Evolutionary conservation across 2,888 invertebrate species (phyloP).

Genomic region (Patella pellucida): DNA sequence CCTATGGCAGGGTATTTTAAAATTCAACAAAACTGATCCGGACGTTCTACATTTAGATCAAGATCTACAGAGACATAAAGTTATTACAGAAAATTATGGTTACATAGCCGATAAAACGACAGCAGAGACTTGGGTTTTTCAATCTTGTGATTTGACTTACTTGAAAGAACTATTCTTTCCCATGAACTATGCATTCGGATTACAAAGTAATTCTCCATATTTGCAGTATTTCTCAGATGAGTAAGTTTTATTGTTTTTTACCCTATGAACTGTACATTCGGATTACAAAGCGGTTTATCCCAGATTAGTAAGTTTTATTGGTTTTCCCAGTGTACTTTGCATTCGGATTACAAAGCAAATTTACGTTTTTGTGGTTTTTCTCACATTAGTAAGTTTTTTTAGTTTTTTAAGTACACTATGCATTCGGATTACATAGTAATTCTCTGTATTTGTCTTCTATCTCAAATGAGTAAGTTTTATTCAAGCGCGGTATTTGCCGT

Average conservation of each 20-base stretch:
- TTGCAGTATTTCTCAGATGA: conserved; percentile 49
- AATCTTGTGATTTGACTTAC: conserved; percentile 54
- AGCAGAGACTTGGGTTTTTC: conserved; percentile 44
- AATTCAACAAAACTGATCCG: conserved; percentile 44
- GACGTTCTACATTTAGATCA: conserved; percentile 36
- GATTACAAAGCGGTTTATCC: no score
- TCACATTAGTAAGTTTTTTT: no score
- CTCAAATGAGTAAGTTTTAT: conserved; percentile 50
- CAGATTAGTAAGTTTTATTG: no score
- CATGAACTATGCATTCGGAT: conserved; percentile 52
- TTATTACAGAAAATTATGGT: conserved; percentile 37
- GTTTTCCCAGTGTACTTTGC: no score
- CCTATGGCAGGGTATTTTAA: conserved; percentile 39
- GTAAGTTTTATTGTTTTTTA: conserved; percentile 41
- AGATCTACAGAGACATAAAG: conserved; percentile 44
- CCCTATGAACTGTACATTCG: no score
- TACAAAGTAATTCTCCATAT: conserved; percentile 58
- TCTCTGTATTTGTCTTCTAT: conserved; percentile 53
- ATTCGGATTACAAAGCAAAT: no score
- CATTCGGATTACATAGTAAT: conserved; percentile 54
- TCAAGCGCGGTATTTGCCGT: no score
- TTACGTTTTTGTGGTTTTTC: no score
- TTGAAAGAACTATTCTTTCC: conserved; percentile 53
- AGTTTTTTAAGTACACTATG: conserved; percentile 49
- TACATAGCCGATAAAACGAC: conserved; percentile 50